A percentile compares a stretch with the other conserved stretches of the same genome.
Evolutionary conservation across 2,888 invertebrate species (phyloP).

Genomic region (Drosophila histrio): DNA sequence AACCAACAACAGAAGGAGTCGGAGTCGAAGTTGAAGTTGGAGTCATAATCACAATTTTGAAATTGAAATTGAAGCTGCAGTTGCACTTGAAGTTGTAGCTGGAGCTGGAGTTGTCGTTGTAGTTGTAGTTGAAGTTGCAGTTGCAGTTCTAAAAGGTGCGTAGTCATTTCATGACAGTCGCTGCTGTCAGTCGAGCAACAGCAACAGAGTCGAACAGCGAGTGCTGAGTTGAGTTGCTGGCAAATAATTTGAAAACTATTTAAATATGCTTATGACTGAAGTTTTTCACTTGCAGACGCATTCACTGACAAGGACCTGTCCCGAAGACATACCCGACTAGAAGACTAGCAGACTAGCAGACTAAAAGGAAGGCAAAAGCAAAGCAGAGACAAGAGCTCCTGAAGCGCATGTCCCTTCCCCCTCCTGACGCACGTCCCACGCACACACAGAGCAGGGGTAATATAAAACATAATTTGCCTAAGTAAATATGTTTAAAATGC

Average conservation of each 20-base stretch:
- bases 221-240: conserved; percentile 4
- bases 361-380: no score
- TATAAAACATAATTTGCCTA: conserved; percentile 56
- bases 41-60: conserved; percentile 2
- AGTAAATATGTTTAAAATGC: conserved; percentile 64
- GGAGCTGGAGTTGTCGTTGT: conserved; percentile 14
- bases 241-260: conserved; percentile 63
- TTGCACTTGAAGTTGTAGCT: conserved; percentile 13
- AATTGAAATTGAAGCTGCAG: conserved; percentile 12
- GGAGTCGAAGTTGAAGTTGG: neutral
- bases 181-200: conserved; percentile 44
- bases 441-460: conserved; percentile 6
- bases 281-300: conserved; percentile 49
- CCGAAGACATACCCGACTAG: neutral
- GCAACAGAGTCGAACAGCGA: neutral
- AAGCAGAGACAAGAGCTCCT: neutral
- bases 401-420: conserved; percentile 8
- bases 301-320: conserved; percentile 20
- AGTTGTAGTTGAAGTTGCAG: neutral
- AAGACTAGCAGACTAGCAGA: no score
- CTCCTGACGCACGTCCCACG: neutral
- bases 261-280: conserved; percentile 62
- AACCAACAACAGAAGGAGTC: neutral
- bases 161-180: conserved; percentile 61
- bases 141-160: conserved; percentile 55